Evolutionary conservation across 1,140 invertebrate genomes (phyloP).

Genomic region (Orussus abietinus): DNA sequence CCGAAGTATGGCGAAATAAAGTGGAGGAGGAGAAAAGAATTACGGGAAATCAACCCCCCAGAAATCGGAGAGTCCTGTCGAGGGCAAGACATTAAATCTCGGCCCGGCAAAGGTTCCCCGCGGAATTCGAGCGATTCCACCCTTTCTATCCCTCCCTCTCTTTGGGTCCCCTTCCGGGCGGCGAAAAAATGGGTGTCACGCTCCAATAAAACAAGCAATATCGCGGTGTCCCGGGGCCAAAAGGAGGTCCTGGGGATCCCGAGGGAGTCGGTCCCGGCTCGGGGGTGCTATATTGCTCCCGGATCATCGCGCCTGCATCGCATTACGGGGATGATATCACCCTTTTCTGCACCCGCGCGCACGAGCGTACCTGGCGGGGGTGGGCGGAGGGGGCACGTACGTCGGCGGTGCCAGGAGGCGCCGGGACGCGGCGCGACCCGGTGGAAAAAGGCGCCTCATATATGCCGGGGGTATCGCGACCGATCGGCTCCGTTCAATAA

Average conservation of each 20-base stretch:
- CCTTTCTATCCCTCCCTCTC: too few species aligned
- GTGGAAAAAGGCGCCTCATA: slow-evolving; percentile 23
- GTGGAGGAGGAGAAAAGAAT: too few species aligned
- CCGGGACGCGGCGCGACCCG: too few species aligned
- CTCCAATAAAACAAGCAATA: slow-evolving; percentile 48
- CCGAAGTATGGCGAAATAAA: too few species aligned
- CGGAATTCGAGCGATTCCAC: too few species aligned
- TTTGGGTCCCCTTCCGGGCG: too few species aligned
- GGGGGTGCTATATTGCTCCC: slow-evolving; percentile 38
- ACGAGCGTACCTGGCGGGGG: slow-evolving; percentile 15
- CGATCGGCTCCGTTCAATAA: slow-evolving; percentile 33
- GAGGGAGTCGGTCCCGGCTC: slow-evolving; percentile 19
- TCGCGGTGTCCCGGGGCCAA: slow-evolving; percentile 38
- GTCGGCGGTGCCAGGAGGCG: slow-evolving; percentile 13
- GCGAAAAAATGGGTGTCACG: slow-evolving; percentile 35
- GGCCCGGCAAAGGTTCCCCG: too few species aligned
- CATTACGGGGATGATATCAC: slow-evolving; percentile 47
- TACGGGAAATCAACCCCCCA: too few species aligned
- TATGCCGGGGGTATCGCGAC: slow-evolving; percentile 19
- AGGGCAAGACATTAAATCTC: too few species aligned
- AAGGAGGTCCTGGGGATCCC: slow-evolving; percentile 21
- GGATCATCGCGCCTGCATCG: slow-evolving; percentile 45
- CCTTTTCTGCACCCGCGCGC: slow-evolving; percentile 34
- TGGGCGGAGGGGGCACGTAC: slow-evolving; percentile 20
- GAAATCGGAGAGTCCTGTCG: too few species aligned